phyloP scores from a whole-genome alignment of 2,113 vertebrate genomes.

The Grus americana region DNA sequence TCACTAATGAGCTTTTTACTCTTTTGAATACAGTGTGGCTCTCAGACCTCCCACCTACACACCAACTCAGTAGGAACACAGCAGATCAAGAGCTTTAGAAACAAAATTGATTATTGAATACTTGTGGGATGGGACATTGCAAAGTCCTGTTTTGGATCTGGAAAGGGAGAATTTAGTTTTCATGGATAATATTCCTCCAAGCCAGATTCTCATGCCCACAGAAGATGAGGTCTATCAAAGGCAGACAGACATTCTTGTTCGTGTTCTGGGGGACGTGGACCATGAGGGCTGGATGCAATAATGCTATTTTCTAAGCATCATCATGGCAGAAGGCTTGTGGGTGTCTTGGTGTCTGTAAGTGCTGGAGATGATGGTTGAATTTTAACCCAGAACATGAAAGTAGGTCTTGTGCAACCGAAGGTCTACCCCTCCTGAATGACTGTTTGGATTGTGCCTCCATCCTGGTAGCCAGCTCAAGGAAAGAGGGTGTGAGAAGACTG shows the following conservation, averaged over 20 bases:
- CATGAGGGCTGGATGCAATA: not conserved
- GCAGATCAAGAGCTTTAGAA: not conserved
- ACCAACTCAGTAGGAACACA: not conserved
- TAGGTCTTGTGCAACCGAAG: not conserved
- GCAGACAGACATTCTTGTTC: not conserved
- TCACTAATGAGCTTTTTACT: not conserved
- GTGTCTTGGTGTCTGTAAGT: not conserved
- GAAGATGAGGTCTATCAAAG: not conserved
- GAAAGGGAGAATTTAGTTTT: not conserved
- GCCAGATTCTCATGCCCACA: not conserved
- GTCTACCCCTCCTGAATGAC: not conserved
- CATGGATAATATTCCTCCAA: not conserved
- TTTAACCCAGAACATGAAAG: not conserved
- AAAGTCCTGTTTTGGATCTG: not conserved
- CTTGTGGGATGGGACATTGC: not conserved
- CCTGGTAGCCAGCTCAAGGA: not conserved
- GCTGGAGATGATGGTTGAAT: not conserved
- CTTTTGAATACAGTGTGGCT: not conserved
- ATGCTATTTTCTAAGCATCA: not conserved
- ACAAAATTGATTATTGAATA: not conserved
- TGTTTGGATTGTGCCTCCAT: not conserved
- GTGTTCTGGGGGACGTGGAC: not conserved
- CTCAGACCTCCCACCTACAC: conserved; percentile 33
- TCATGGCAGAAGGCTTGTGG: not conserved
- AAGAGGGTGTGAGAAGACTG: not conserved